Base-by-base conservation (phyloP, 37 sponge, comb jelly and placozoan species). In the Halisarca cf. caerulea region DNA sequence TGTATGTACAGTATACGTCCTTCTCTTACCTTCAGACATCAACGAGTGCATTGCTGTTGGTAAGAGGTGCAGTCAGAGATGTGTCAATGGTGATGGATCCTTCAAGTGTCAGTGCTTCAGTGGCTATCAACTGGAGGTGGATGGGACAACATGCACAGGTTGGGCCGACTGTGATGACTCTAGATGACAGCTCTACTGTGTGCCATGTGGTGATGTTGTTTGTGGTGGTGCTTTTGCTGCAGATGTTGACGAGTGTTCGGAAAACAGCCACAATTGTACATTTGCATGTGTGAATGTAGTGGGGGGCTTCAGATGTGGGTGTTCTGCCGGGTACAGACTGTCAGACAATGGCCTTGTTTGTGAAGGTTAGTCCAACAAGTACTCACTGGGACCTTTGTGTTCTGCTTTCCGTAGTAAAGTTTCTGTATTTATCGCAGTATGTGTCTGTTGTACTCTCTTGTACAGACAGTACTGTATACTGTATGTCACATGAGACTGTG, bases 21-120 rank as follows among this genome's bases (percentile, higher is more conserved):
- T 36, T 6, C 9, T n/a, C n/a, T n/a, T n/a, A n/a, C n/a, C n/a
- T 68, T 68, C 25, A 74, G 77, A 74, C 44, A 74, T 74, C 36
- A 40, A 74, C 24, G 77, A 74, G 41, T 74, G 77, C 42, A 4
- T 39, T 4, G 25, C 39, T 43, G 25, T 6, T 4, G 77, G 42
- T 15, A 39, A 28, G 15, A 62, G 25, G 1, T 74, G 77, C 25
- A 40, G 42, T 38, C 77, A 74, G 24, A 9, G 43, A 41, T 74
- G 77, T 74, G 77, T 74, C 77, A 74, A 74, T 25, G 41, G 77
- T 41, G 25, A 74, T 4, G 77, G 77, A 15, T 74, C 77, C 42
- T 74, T 43, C 25, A 23, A 37, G 15, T 74, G 77, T 41, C 14
- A 6, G 21, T 74, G 77, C 77, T 74, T 74, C 42, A 74, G 0